Percentiles rank a stretch among this genome's conserved stretches.
Evolutionary conservation across 2,888 invertebrate species (phyloP).

Genomic region (Torymus auratus): DNA sequence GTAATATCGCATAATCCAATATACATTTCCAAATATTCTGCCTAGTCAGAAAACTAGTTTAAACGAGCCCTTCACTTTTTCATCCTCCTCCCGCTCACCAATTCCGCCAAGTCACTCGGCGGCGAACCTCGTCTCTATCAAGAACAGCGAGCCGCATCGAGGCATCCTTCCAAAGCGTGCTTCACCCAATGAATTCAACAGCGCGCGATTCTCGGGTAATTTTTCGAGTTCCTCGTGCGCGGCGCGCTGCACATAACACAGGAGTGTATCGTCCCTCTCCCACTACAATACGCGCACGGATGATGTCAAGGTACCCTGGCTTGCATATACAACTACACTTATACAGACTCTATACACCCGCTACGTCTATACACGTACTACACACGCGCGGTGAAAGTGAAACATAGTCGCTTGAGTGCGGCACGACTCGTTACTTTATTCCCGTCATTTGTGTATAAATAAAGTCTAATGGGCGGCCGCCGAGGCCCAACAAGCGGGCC

Average conservation of each 20-base stretch:
- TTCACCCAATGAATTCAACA: background rate
- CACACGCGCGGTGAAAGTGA: slow-evolving; percentile 46
- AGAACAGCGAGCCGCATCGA: background rate
- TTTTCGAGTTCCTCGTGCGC: slow-evolving; percentile 25
- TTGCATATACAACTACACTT: background rate
- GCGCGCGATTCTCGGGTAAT: slow-evolving; percentile 22
- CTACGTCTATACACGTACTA: background rate
- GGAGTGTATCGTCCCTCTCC: background rate
- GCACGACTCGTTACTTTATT: slow-evolving; percentile 62
- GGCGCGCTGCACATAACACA: too few relatives aligned
- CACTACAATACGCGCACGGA: slow-evolving; percentile 32
- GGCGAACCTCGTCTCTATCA: background rate
- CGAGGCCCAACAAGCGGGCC: slow-evolving; percentile 19
- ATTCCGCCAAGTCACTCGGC: slow-evolving; percentile 2
- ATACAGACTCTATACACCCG: background rate
- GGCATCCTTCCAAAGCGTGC: slow-evolving; percentile 1
- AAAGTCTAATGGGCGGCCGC: slow-evolving; percentile 57
- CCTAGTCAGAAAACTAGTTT: background rate
- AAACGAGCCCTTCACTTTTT: slow-evolving; percentile 17
- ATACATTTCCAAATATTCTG: too few relatives aligned
- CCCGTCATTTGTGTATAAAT: slow-evolving; percentile 63
- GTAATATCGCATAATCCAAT: too few relatives aligned
- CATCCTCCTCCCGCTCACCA: background rate
- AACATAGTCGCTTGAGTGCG: slow-evolving; percentile 7
- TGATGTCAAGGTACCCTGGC: slow-evolving; percentile 38